Evolutionary conservation across 2,797 vertebrate genomes (phyloP), one percentile per base, ranked within the genome.

Genomic region (Chrysocyon brachyurus): DNA sequence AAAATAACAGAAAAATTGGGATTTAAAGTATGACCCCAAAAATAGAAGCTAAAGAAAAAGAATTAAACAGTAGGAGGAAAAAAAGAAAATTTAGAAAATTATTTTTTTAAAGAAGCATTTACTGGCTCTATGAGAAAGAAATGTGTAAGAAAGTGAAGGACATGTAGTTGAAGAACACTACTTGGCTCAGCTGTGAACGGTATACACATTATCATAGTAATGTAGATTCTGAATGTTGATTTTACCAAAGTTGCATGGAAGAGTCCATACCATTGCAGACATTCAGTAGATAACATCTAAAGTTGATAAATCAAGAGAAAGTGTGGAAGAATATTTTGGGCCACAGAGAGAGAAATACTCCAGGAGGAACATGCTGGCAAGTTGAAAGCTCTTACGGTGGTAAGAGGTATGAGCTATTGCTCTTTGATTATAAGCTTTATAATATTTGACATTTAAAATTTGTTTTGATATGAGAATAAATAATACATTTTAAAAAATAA

Each of bases 401-500:
- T 12, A 31, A 78, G 52, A 40, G 40, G 8, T 68, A 8, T 57
- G 52, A 46, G 77, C 15, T 72, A 11, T 6, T 73, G 11, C 36
- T 86, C 52, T 94, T 86, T 46, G 59, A 28, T 77, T 75, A 56
- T 17, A 54, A 79, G 52, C 31, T 40, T 96, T 16, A 11, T 17
- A 49, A 31, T 26, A 17, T 83, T 90, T 73, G 90, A 75, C 57
- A 24, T 94, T 91, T 92, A 17, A 36, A 52, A 73, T 52, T 70
- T 46, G 24, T 79, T 72, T 90, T 84, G 61, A 63, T 95, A 49
- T 26, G 33, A 90, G 49, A 77, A 77, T 96, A 96, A 72, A 83
- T 70, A 72, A 66, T 59, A 64, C 26, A 54, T 72, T 87, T 92
- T 26, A 46, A 21, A 78, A 63, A 93, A 90, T 70, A 36, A 87